Percentiles rank a stretch among this genome's conserved stretches.
phyloP scores from a whole-genome alignment of 30 jellyfish, hydroid and myxozoan species.

The Aurelia sp. region DNA sequence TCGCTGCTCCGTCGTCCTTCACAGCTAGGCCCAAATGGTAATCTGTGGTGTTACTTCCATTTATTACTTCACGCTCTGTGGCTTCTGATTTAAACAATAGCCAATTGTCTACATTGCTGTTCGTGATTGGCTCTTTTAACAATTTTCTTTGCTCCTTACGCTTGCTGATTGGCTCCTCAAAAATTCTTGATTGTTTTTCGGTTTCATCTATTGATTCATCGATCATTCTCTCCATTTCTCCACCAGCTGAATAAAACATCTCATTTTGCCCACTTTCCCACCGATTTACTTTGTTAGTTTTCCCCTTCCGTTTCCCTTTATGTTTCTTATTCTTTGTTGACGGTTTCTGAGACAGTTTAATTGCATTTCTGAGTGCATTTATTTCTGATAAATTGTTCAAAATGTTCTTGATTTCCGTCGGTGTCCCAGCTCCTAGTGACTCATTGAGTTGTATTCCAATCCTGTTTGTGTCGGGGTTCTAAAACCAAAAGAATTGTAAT shows the following conservation, averaged over 20 bases:
- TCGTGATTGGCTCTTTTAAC: not conserved
- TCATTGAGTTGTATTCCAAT: not conserved
- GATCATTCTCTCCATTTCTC: not conserved
- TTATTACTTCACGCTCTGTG: not conserved
- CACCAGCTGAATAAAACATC: slow-evolving; percentile 24
- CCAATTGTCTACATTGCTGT: not conserved
- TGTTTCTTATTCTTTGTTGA: slow-evolving; percentile 10
- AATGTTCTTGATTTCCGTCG: slow-evolving; percentile 18
- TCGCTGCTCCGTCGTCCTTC: not conserved
- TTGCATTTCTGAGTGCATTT: slow-evolving; percentile 5
- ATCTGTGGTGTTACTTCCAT: not conserved
- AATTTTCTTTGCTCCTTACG: not conserved
- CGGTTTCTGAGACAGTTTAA: slow-evolving; percentile 2
- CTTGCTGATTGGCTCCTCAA: too few relatives aligned
- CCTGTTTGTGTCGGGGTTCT: slow-evolving; percentile 1
- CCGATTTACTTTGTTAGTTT: not conserved
- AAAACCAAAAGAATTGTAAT: not conserved
- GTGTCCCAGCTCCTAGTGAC: not conserved
- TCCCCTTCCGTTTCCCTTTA: slow-evolving; percentile 20
- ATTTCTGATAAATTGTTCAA: slow-evolving; percentile 11
- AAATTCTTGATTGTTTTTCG: not conserved
- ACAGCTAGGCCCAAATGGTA: not conserved
- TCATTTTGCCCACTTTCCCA: slow-evolving; percentile 32
- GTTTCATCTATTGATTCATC: not conserved
- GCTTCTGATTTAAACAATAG: not conserved